These are phyloP conservation scores for Morus bassanus DNA, from an alignment of 2,797 vertebrate genomes.

Conservation along the genomic window DNA sequence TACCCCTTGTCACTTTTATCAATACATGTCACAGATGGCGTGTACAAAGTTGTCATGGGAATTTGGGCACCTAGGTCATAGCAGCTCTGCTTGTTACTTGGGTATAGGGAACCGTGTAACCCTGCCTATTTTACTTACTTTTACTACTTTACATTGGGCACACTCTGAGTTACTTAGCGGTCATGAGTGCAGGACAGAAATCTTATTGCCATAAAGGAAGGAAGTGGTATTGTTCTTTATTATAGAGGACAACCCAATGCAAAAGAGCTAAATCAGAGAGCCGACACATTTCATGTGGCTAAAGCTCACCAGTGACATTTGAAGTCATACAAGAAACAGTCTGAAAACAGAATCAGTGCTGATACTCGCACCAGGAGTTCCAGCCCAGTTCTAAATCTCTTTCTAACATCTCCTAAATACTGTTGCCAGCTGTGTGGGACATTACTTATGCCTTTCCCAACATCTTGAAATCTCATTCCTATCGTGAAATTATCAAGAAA, in stretches of 20 bases:
- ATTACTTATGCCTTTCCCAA: background rate
- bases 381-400: background rate
- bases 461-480: background rate
- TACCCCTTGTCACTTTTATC: background rate
- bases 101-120: background rate
- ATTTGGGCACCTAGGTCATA: background rate
- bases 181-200: background rate
- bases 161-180: background rate
- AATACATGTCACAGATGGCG: background rate
- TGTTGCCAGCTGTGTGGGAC: background rate
- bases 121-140: background rate
- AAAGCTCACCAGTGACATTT: background rate
- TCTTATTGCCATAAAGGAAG: background rate
- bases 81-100: background rate
- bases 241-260: background rate
- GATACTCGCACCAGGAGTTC: background rate
- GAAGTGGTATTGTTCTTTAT: background rate
- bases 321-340: background rate
- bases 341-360: background rate
- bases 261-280: background rate
- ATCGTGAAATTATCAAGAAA: background rate
- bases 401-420: background rate
- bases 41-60: background rate
- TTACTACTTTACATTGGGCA: background rate
- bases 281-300: rapidly evolving